Evolutionary conservation across 2,113 vertebrate species (phyloP).

Genomic region (Xiphorhynchus elegans): DNA sequence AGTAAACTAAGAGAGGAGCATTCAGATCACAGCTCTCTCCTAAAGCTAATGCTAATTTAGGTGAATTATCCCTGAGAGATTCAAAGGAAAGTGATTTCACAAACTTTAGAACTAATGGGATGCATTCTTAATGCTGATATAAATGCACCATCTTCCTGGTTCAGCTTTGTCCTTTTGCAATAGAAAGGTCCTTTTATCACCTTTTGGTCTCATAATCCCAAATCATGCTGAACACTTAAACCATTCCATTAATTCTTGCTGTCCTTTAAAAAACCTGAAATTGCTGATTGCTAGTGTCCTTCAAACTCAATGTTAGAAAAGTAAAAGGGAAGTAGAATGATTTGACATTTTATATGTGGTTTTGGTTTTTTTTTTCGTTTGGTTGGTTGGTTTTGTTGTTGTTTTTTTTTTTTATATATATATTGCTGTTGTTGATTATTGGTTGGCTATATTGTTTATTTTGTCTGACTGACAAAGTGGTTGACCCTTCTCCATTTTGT

Average conservation of each 20-base stretch:
- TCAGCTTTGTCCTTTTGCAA: constrained; percentile 19
- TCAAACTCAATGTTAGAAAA: background rate
- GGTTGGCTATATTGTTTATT: background rate
- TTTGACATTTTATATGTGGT: background rate
- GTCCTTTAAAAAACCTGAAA: background rate
- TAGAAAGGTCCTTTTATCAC: constrained; percentile 10
- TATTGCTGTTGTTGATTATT: background rate
- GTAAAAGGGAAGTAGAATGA: background rate
- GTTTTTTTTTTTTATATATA: no score
- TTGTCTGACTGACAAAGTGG: background rate
- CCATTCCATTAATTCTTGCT: constrained; percentile 2
- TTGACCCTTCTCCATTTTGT: background rate
- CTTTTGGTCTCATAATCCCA: constrained; percentile 47
- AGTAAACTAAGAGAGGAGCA: constrained; percentile 37
- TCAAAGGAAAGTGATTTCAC: constrained; percentile 33
- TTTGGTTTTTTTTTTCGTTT: background rate
- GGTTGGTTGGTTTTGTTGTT: no score
- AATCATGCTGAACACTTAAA: constrained; percentile 28
- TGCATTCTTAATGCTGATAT: constrained; percentile 40
- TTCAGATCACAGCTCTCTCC: constrained; percentile 45
- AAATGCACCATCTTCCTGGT: background rate
- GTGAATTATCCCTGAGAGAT: constrained; percentile 44
- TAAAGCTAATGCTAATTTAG: constrained; percentile 55
- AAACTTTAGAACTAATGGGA: constrained; percentile 25
- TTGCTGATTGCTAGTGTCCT: background rate